Conservation (phyloP, 1,140 invertebrate species). For the Carposina sasakii region DNA sequence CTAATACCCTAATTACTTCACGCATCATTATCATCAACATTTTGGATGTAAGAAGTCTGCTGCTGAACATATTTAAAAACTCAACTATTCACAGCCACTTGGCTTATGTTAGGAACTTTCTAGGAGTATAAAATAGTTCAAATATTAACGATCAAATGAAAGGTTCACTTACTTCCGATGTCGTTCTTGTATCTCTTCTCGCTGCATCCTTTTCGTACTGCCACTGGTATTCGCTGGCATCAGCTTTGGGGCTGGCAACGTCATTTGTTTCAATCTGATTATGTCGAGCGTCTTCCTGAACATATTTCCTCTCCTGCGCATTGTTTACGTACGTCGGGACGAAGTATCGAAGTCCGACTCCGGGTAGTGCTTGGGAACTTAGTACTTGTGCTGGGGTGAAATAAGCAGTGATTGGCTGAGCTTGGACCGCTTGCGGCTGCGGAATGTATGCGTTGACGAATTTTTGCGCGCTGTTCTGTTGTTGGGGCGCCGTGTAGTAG, state of each 20-base stretch:
- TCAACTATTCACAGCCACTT: too few species aligned
- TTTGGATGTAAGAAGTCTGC: too few species aligned
- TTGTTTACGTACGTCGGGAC: conserved; percentile 38
- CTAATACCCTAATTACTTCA: too few species aligned
- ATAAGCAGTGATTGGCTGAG: conserved; percentile 29
- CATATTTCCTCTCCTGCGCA: conserved; percentile 28
- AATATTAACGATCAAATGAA: too few species aligned
- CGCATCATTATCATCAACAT: too few species aligned
- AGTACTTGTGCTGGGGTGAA: conserved; percentile 48
- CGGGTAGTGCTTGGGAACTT: conserved; percentile 52
- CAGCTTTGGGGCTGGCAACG: conserved; percentile 25
- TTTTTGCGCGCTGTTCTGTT: conserved; percentile 49
- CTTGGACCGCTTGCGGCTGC: conserved; percentile 31
- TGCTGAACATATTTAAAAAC: too few species aligned
- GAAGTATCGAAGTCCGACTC: conserved; percentile 55
- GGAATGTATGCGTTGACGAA: conserved; percentile 60
- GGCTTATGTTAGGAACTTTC: too few species aligned
- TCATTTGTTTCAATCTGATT: conserved; percentile 53
- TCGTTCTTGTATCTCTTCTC: conserved; percentile 38
- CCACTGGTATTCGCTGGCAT: conserved; percentile 49
- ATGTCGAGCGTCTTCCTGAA: conserved; percentile 47
- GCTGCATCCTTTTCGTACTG: conserved; percentile 53
- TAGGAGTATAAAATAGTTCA: too few species aligned
- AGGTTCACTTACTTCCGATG: conserved; percentile 49
- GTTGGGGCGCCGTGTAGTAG: conserved; percentile 36